phyloP scores from a whole-genome alignment of 2,797 vertebrate species.

The Lycodopsis pacificus region DNA sequence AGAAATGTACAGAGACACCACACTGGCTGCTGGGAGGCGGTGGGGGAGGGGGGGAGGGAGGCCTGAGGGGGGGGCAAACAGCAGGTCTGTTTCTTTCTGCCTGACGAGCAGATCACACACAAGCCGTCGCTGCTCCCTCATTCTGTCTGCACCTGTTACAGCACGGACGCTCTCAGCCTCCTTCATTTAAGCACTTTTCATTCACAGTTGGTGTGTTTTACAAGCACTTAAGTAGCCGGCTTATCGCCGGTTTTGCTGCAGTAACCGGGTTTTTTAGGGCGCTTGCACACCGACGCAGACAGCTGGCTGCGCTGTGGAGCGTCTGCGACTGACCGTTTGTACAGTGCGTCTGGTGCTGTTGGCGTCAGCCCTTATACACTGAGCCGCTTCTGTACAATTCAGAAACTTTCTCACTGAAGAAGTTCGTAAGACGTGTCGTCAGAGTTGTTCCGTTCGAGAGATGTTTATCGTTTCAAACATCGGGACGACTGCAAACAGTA shows the following conservation, averaged over 20 bases:
- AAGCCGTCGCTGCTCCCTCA: slow-evolving; percentile 28
- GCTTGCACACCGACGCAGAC: slow-evolving; percentile 13
- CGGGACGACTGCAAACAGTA: too few species aligned
- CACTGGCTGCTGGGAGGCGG: slow-evolving; percentile 38
- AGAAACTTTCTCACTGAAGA: background rate
- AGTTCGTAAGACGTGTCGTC: too few species aligned
- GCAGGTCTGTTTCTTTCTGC: slow-evolving; percentile 49
- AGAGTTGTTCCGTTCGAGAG: too few species aligned
- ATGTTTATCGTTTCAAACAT: too few species aligned
- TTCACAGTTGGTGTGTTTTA: slow-evolving; percentile 37
- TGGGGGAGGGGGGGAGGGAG: slow-evolving; percentile 37
- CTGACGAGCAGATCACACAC: slow-evolving; percentile 49
- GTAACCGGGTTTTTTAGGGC: slow-evolving; percentile 10
- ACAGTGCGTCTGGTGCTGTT: background rate
- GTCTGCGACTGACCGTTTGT: slow-evolving; percentile 1
- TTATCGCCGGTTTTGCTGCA: slow-evolving; percentile 28
- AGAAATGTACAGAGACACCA: slow-evolving; percentile 45
- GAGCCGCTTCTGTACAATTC: background rate
- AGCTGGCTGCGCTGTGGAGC: slow-evolving; percentile 1
- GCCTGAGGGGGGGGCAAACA: slow-evolving; percentile 62
- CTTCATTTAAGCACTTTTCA: slow-evolving; percentile 39
- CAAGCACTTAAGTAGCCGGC: slow-evolving; percentile 31
- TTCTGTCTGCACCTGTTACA: slow-evolving; percentile 56
- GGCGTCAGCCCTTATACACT: background rate
- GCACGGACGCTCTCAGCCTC: slow-evolving; percentile 12